Base-by-base conservation (phyloP, 2,888 invertebrate species). In the Eustalomyia histrio region DNA sequence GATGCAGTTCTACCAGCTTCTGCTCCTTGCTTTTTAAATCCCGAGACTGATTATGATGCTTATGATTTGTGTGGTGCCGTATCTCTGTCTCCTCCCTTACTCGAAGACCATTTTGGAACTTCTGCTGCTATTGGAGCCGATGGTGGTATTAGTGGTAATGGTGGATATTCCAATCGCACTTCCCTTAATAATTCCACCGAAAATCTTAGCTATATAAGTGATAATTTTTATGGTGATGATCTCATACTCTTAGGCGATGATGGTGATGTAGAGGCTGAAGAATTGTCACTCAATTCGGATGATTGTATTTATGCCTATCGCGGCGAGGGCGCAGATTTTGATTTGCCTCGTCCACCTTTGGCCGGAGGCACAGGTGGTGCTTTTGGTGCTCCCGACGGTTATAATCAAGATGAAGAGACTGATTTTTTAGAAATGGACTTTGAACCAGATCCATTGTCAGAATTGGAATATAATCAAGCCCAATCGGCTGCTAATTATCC, bases 401-500 rank as follows among this genome's bases (percentile, higher is more conserved):
- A 67, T 58, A 79, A 71, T 60, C 76, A 80, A 2, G 91, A 91
- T 64, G 91, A 91, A 83, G 91, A 91, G 76, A 90, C 90, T 1
- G 91, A 91, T 79, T 91, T 90, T 78, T 86, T 91, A 4, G 91
- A 91, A 86, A 91, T 91, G 91, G 91, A 91, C 79, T 91, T 90
- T 64, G 91, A 91, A 61, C 91, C 91, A 7, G 91, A 91, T 84
- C 90, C 90, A 1, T 85, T 88, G 0, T 91, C 91, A 0, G 91
- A 91, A 76, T 84, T 90, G 14, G 91, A 91, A 71, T 89, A 88
- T 43, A 85, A 84, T 55, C 85, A 83, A 50, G 82, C 68, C 7
- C 83, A 80, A 58, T 79, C 85, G 43, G 76, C 73, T 12, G 57
- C 53, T 21, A 43, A 43, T 43, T 43, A 43, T 43, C 14, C 43